A percentile compares a stretch with the other conserved stretches of the same genome.
phyloP scores from a whole-genome alignment of 1,140 invertebrate species.

The Sinonovacula constricta region DNA sequence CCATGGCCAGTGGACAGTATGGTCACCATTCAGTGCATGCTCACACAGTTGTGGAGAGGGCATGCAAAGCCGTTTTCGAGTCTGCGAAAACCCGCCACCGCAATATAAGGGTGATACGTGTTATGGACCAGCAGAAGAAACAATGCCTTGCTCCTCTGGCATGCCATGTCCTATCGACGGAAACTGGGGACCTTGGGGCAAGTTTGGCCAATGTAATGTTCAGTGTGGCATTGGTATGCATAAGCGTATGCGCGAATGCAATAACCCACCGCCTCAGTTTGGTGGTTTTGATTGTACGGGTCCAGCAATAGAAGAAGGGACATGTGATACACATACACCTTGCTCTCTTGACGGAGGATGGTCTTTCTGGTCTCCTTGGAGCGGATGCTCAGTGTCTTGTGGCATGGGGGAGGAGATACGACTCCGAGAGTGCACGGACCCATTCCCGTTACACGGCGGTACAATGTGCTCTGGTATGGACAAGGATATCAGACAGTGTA shows the following conservation, averaged over 20 bases:
- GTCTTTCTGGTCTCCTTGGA: slow-evolving; percentile 50
- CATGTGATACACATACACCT: slow-evolving; percentile 17
- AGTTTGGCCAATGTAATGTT: slow-evolving; percentile 28
- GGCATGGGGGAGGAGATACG: slow-evolving; percentile 20
- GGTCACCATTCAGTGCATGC: slow-evolving; percentile 45
- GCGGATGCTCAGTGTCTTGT: slow-evolving; percentile 30
- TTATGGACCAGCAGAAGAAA: slow-evolving; percentile 58
- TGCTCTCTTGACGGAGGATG: slow-evolving; percentile 64
- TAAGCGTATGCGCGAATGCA: slow-evolving; percentile 58
- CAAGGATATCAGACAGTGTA: slow-evolving; percentile 21
- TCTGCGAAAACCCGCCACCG: slow-evolving; percentile 63
- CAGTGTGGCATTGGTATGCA: slow-evolving; percentile 26
- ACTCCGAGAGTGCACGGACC: slow-evolving; percentile 65
- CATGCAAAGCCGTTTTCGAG: slow-evolving; percentile 46
- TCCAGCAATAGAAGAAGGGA: slow-evolving; percentile 26
- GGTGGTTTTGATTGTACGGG: slow-evolving; percentile 67
- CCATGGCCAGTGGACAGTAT: slow-evolving; percentile 54
- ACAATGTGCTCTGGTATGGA: slow-evolving; percentile 59
- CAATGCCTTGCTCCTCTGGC: slow-evolving; percentile 61
- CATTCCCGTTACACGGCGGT: slow-evolving; percentile 67
- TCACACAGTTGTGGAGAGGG: slow-evolving; percentile 56
- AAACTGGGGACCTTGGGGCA: slow-evolving; percentile 51
- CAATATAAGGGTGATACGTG: slow-evolving; percentile 73
- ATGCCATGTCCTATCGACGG: slow-evolving; percentile 62
- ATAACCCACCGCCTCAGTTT: slow-evolving; percentile 65